Percentiles rank a stretch among this genome's conserved stretches.
Evolutionary conservation across 1,140 invertebrate genomes (phyloP).

Genomic region (Teleogryllus occipitalis): DNA sequence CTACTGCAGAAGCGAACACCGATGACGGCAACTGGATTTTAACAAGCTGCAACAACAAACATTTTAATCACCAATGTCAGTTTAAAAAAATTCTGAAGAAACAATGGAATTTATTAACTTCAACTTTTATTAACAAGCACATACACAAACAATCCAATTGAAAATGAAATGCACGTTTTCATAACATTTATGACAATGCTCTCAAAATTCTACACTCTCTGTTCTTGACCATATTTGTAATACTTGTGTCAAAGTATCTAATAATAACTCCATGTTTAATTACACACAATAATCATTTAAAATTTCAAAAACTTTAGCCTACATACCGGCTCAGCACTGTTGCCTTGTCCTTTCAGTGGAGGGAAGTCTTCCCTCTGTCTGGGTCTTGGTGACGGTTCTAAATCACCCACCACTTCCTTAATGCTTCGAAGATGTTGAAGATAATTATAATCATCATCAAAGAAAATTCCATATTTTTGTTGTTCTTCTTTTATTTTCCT

Average conservation of each 20-base stretch:
- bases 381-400: constrained; percentile 27
- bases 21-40: constrained; percentile 74
- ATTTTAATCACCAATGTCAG: constrained; percentile 8
- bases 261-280: neutral
- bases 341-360: neutral
- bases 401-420: constrained; percentile 38
- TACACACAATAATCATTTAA: neutral
- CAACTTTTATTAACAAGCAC: neutral
- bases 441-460: constrained; percentile 94
- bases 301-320: neutral
- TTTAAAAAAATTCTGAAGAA: constrained; percentile 10
- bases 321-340: neutral
- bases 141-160: neutral
- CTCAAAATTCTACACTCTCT: too few species aligned
- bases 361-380: neutral
- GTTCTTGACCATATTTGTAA: too few species aligned
- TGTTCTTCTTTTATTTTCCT: constrained; percentile 66
- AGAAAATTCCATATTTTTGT: constrained; percentile 87
- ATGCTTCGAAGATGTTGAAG: constrained; percentile 79
- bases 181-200: neutral
- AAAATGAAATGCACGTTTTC: neutral
- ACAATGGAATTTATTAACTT: neutral
- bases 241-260: too few species aligned
- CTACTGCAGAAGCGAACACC: constrained; percentile 81
- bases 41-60: neutral